phyloP scores from a whole-genome alignment of 1,140 invertebrate species.

The Heliconius melpomene region DNA sequence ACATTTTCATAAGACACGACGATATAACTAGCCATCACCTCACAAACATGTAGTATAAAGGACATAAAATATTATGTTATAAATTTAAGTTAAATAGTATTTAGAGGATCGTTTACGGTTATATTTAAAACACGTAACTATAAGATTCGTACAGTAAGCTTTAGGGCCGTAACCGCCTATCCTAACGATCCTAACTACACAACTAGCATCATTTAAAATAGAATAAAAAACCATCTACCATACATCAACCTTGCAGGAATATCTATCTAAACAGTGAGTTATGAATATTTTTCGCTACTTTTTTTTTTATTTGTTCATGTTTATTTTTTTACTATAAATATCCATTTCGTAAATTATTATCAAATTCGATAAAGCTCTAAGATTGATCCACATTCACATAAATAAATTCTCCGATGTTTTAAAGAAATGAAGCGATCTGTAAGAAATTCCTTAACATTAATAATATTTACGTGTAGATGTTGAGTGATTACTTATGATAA shows the following conservation, averaged over 20 bases:
- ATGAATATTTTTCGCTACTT: conserved; percentile 56
- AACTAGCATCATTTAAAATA: conserved; percentile 77
- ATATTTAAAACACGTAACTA: conserved; percentile 64
- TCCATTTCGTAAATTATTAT: conserved; percentile 78
- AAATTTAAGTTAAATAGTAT: conserved; percentile 54
- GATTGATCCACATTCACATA: conserved; percentile 78
- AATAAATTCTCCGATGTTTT: conserved; percentile 58
- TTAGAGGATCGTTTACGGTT: conserved; percentile 62
- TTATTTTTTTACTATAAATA: conserved; percentile 66
- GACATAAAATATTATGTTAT: conserved; percentile 70
- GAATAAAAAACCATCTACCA: conserved; percentile 67
- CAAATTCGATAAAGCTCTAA: conserved; percentile 81
- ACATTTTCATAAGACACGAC: conserved; percentile 49
- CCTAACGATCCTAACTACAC: conserved; percentile 57
- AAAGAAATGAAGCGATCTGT: conserved; percentile 53
- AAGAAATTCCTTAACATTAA: conserved; percentile 41
- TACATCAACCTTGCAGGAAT: conserved; percentile 66
- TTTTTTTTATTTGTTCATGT: conserved; percentile 52
- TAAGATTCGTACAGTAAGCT: conserved; percentile 72
- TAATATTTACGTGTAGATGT: conserved; percentile 19
- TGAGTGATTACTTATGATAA: conserved; percentile 14
- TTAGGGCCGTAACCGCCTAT: conserved; percentile 64
- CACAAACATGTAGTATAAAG: conserved; percentile 38
- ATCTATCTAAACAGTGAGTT: conserved; percentile 71
- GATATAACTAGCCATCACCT: conserved; percentile 47